Conservation (phyloP, 2,797 vertebrate genomes). For the Ataeniobius toweri region DNA sequence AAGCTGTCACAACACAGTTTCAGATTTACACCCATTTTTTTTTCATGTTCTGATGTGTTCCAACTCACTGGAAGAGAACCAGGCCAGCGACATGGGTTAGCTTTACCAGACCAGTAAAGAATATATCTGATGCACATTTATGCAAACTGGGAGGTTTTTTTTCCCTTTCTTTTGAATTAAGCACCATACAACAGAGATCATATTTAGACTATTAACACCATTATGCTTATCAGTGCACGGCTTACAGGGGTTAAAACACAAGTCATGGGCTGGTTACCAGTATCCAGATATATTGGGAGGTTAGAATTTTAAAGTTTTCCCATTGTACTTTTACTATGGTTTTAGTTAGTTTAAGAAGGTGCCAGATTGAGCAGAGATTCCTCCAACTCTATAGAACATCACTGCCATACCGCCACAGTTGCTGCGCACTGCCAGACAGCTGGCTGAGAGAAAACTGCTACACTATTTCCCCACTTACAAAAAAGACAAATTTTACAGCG, state of each 20-base stretch:
- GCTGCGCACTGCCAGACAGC: neutral
- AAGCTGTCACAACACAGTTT: conserved; percentile 4
- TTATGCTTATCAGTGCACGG: no score
- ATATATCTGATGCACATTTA: neutral
- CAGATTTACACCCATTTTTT: neutral
- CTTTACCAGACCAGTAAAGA: neutral
- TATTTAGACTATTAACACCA: no score
- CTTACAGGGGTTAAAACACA: no score
- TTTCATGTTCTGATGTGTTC: neutral
- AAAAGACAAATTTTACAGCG: neutral
- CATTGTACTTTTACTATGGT: no score
- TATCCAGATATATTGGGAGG: no score
- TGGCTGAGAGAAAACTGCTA: neutral
- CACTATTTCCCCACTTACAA: neutral
- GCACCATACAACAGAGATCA: neutral
- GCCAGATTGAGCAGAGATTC: neutral
- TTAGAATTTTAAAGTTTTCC: no score
- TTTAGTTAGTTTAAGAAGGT: neutral
- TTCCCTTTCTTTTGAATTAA: neutral
- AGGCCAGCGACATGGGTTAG: neutral
- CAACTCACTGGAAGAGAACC: neutral
- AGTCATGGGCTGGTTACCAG: no score
- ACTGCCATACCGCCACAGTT: neutral
- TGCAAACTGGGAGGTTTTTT: neutral
- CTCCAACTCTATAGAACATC: neutral